Evolutionary conservation across 2,888 invertebrate species (phyloP).

Genomic region (Actias luna): DNA sequence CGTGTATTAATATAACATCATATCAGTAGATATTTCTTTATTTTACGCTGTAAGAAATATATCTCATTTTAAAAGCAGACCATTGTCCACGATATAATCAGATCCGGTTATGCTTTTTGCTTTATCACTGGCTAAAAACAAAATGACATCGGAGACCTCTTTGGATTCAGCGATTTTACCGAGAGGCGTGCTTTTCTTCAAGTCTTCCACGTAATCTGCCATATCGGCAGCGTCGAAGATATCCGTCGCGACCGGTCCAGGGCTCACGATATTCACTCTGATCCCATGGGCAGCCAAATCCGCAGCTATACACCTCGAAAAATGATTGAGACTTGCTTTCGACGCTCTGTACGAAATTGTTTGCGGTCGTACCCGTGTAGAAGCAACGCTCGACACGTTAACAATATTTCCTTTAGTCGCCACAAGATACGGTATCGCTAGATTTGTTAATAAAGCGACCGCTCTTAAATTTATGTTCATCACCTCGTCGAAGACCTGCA

Average conservation of each 20-base stretch:
- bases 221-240: slow-evolving; percentile 56
- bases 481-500: slow-evolving; percentile 32
- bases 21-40: too few species aligned
- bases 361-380: slow-evolving; percentile 8
- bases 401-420: slow-evolving; percentile 34
- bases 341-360: slow-evolving; percentile 27
- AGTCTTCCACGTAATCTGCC: slow-evolving; percentile 67
- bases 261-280: slow-evolving; percentile 86
- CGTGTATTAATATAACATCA: too few species aligned
- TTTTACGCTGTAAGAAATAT: too few species aligned
- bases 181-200: slow-evolving; percentile 21
- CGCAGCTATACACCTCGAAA: slow-evolving; percentile 86
- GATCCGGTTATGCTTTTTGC: slow-evolving; percentile 37
- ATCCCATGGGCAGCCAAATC: slow-evolving; percentile 82
- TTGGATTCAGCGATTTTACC: slow-evolving; percentile 27
- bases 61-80: slow-evolving; percentile 22
- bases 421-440: slow-evolving; percentile 31
- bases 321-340: slow-evolving; percentile 83
- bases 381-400: too few species aligned
- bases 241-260: slow-evolving; percentile 83
- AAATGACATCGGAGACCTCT: slow-evolving; percentile 36
- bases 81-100: slow-evolving; percentile 31
- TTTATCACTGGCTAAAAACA: slow-evolving; percentile 33
- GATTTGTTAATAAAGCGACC: slow-evolving; percentile 25
- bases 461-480: slow-evolving; percentile 34